These are phyloP conservation scores for Pseudomugil gertrudae DNA, from an alignment of 2,797 vertebrate genomes.

Conservation along the genomic window DNA sequence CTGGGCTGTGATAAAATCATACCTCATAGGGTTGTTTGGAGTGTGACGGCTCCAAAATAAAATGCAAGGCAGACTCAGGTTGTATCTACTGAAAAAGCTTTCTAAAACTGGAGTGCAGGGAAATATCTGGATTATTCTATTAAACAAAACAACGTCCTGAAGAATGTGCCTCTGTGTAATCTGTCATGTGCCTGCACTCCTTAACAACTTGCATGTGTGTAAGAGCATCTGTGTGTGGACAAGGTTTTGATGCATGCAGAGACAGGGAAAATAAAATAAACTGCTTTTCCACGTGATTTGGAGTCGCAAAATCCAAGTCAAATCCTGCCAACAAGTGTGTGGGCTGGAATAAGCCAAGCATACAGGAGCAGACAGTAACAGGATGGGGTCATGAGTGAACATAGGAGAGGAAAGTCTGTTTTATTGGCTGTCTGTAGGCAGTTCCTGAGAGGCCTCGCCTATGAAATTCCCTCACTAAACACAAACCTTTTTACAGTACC, in stretches of 20 bases:
- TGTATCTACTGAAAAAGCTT: conserved; percentile 22
- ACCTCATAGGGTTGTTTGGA: conserved; percentile 45
- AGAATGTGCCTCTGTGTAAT: conserved; percentile 38
- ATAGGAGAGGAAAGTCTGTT: conserved; percentile 13
- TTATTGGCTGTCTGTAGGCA: conserved; percentile 23
- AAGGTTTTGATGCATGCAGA: background rate
- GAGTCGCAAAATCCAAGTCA: conserved; percentile 24
- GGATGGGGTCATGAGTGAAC: conserved; percentile 29
- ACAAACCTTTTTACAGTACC: conserved; percentile 51
- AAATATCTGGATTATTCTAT: conserved; percentile 29
- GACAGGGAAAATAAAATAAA: background rate
- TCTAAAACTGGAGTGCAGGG: conserved; percentile 31
- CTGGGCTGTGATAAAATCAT: conserved; percentile 63
- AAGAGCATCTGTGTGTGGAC: conserved; percentile 9
- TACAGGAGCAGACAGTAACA: conserved; percentile 35
- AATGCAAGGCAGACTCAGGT: conserved; percentile 8
- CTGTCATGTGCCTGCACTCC: conserved; percentile 21
- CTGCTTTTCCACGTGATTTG: conserved; percentile 8
- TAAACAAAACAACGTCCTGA: conserved; percentile 24
- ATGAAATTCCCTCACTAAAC: conserved; percentile 28
- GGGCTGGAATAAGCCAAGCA: conserved; percentile 25
- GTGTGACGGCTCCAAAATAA: conserved; percentile 29
- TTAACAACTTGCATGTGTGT: conserved; percentile 13
- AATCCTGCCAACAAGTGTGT: conserved; percentile 31
- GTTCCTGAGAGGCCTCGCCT: conserved; percentile 32